These are phyloP conservation scores for Drosophila baimaii DNA, from an alignment of 1,140 invertebrate species.

Conservation along the genomic window DNA sequence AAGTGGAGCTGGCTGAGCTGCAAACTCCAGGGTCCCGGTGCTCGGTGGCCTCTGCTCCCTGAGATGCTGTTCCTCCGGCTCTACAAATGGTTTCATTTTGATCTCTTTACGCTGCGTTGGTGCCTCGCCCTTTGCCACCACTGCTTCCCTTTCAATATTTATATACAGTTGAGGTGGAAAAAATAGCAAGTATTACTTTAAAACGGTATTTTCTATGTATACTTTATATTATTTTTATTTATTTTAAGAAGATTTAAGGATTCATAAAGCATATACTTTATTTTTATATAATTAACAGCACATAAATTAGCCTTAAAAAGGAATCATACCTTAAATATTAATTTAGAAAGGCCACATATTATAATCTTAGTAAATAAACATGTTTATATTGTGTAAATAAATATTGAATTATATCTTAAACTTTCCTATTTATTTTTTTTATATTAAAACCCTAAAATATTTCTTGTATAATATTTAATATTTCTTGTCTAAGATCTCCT, in stretches of 20 bases:
- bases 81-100: constrained; percentile 79
- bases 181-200: neutral
- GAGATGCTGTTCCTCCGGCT: constrained; percentile 30
- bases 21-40: constrained; percentile 27
- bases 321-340: no score
- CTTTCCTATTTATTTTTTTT: neutral
- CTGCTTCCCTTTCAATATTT: constrained; percentile 16
- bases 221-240: neutral
- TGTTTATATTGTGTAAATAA: no score
- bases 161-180: constrained; percentile 13
- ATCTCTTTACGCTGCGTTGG: constrained; percentile 81
- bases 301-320: no score
- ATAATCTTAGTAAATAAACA: no score
- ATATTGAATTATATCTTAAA: neutral
- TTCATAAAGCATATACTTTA: neutral
- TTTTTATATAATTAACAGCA: neutral
- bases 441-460: neutral
- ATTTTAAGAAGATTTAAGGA: neutral
- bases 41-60: constrained; percentile 29
- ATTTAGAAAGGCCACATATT: no score
- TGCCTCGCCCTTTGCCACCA: constrained; percentile 44
- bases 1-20: neutral
- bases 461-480: neutral
- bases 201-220: neutral
- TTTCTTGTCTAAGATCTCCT: neutral